Percentiles rank a stretch among this genome's conserved stretches.
Evolutionary conservation across 2,888 invertebrate genomes (phyloP).

Genomic region (Suillia variegata): DNA sequence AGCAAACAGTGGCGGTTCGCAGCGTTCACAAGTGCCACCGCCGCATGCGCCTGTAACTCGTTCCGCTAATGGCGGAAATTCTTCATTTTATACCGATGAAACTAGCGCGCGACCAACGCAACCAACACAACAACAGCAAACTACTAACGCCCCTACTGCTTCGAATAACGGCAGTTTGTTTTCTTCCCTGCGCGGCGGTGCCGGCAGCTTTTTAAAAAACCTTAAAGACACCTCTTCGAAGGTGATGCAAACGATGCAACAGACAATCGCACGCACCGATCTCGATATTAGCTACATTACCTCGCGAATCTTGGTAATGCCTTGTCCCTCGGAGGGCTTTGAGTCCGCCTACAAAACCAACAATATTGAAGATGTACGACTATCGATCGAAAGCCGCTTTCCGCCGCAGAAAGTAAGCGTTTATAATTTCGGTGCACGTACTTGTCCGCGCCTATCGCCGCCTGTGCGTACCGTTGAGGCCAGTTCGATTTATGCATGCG

Average conservation of each 20-base stretch:
- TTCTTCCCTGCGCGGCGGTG: slow-evolving; percentile 88
- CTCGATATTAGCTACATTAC: slow-evolving; percentile 93
- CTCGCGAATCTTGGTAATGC: slow-evolving; percentile 90
- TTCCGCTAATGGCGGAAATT: slow-evolving; percentile 28
- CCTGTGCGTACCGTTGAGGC: slow-evolving; percentile 69
- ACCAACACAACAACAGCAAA: slow-evolving; percentile 27
- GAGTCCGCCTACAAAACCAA: slow-evolving; percentile 93
- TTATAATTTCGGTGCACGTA: slow-evolving; percentile 74
- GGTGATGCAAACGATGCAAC: slow-evolving; percentile 96
- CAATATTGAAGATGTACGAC: slow-evolving; percentile 88
- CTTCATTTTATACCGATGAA: slow-evolving; percentile 47
- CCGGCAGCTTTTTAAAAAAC: slow-evolving; percentile 90
- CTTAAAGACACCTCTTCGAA: slow-evolving; percentile 94
- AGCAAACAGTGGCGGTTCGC: slow-evolving; percentile 24
- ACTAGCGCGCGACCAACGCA: slow-evolving; percentile 21
- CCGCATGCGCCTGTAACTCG: slow-evolving; percentile 10
- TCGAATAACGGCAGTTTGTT: slow-evolving; percentile 68
- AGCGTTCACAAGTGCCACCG: slow-evolving; percentile 15
- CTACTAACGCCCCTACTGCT: neutral
- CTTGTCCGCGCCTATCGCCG: slow-evolving; percentile 62
- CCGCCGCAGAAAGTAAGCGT: slow-evolving; percentile 77
- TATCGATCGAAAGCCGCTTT: slow-evolving; percentile 78
- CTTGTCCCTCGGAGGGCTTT: slow-evolving; percentile 91
- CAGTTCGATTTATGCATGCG: slow-evolving; percentile 70
- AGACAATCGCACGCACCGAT: slow-evolving; percentile 85